Base-by-base conservation (phyloP, 2,797 vertebrate species). In the Alectoris magna region DNA sequence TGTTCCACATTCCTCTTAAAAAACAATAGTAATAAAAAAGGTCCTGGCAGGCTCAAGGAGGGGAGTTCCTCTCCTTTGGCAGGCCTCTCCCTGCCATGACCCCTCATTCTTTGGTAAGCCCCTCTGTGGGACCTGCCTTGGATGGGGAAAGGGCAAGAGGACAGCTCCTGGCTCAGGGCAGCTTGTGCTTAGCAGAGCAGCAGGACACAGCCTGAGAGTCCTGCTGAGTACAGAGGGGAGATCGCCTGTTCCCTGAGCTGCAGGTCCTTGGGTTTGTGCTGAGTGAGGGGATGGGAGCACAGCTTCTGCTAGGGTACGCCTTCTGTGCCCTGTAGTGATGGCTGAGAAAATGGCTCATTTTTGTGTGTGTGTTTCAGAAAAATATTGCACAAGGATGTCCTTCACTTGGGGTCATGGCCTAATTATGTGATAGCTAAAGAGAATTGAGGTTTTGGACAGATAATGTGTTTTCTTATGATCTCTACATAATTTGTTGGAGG, bases 391-490 rank as follows among this genome's bases (percentile, higher is more conserved):
- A 34, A 11, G 60, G 66, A 12, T 27, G 84, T 82, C 51, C n/a
- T 85, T 68, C 14, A 6, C 68, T 56, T 0, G 2, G 26, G 31
- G 41, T 75, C 3, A 2, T 44, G 31, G 16, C 60, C 80, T 44
- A 17, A 49, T 31, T 75, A 77, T 67, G 5, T 31, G 56, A 48
- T 67, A 70, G 44, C 22, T 1, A 51, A 79, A 56, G n/a, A 7
- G 3, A 66, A 43, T 16, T 10, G 59, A 23, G 0, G 18, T 56
- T 89, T 70, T 81, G 15, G 59, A 22, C 36, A 89, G 63, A 29
- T 10, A 41, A 48, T 0, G 0, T 81, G 76, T 86, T 16, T 29
- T 75, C 27, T 63, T 2, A 0, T 23, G 15, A 24, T 27, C 21
- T 90, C 58, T 55, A 7, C 24, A 3, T 23, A 18, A 27, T 38